A percentile compares a stretch with the other conserved stretches of the same genome.
phyloP scores from a whole-genome alignment of 2,888 invertebrate genomes.

The Epsilonema sp. region DNA sequence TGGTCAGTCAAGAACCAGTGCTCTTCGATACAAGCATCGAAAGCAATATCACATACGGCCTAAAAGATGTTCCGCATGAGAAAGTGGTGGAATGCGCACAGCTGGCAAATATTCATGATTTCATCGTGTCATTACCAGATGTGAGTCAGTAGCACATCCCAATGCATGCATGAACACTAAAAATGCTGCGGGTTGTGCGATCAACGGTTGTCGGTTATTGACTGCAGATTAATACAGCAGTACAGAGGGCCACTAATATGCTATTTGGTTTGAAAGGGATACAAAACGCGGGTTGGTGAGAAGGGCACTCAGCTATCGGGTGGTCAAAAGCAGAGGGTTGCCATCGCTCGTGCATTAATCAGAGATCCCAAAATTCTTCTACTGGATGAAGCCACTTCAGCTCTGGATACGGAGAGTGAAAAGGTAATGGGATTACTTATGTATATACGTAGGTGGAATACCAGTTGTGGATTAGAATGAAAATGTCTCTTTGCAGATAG shows the following conservation, averaged over 20 bases:
- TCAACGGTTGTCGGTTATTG: too few relatives aligned
- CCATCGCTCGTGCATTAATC: constrained; percentile 36
- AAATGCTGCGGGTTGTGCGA: too few relatives aligned
- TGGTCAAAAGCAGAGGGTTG: constrained; percentile 33
- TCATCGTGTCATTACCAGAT: constrained; percentile 31
- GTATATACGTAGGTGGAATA: too few relatives aligned
- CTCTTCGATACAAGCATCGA: constrained; percentile 40
- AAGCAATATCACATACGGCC: constrained; percentile 36
- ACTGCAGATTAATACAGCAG: too few relatives aligned
- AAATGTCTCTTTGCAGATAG: constrained; percentile 49
- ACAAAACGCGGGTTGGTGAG: constrained; percentile 32
- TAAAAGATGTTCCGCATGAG: constrained; percentile 14
- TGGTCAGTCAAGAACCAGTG: constrained; percentile 37
- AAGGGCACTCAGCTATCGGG: constrained; percentile 32
- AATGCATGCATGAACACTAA: too few relatives aligned
- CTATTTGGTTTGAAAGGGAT: too few relatives aligned
- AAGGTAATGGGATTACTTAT: too few relatives aligned
- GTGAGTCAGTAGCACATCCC: too few relatives aligned
- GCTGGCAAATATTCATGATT: constrained; percentile 33
- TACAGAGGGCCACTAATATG: too few relatives aligned
- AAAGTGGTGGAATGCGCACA: constrained; percentile 15
- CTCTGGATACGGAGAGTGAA: constrained; percentile 58
- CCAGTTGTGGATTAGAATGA: too few relatives aligned
- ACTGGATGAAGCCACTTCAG: constrained; percentile 61
- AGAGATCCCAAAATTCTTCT: constrained; percentile 48